These are phyloP conservation scores for Mythimna vitellina DNA, from an alignment of 2,888 invertebrate genomes.

Conservation along the genomic window DNA sequence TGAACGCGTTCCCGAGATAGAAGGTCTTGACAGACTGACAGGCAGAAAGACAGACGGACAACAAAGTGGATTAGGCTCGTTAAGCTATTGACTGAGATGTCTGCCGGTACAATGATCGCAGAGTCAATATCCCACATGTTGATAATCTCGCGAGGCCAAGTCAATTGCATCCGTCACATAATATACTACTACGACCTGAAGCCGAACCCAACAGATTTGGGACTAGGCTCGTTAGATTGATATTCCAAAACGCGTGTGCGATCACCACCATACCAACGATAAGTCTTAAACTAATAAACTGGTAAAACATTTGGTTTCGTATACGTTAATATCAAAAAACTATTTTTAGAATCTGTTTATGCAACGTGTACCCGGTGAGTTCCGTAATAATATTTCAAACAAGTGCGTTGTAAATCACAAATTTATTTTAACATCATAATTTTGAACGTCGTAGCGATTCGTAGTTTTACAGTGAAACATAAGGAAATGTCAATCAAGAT, in stretches of 20 bases:
- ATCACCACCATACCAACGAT: constrained; percentile 10
- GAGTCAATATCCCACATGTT: no score
- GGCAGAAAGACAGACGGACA: no score
- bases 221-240: no score
- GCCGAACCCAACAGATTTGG: no score
- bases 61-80: no score
- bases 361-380: constrained; percentile 21
- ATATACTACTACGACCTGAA: no score
- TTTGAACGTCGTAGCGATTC: constrained; percentile 31
- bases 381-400: constrained; percentile 50
- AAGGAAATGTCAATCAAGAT: constrained; percentile 44
- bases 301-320: constrained; percentile 28
- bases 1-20: no score
- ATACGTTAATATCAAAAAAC: constrained; percentile 45
- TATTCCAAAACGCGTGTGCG: constrained; percentile 1
- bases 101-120: no score
- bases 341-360: constrained; percentile 56
- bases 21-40: no score
- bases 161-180: no score
- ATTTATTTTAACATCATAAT: constrained; percentile 50
- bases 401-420: constrained; percentile 43
- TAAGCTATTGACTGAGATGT: no score
- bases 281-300: constrained; percentile 50
- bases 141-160: no score
- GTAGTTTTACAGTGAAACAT: constrained; percentile 33